Conservation (phyloP, 1,140 invertebrate genomes). For the Euura lappo region DNA sequence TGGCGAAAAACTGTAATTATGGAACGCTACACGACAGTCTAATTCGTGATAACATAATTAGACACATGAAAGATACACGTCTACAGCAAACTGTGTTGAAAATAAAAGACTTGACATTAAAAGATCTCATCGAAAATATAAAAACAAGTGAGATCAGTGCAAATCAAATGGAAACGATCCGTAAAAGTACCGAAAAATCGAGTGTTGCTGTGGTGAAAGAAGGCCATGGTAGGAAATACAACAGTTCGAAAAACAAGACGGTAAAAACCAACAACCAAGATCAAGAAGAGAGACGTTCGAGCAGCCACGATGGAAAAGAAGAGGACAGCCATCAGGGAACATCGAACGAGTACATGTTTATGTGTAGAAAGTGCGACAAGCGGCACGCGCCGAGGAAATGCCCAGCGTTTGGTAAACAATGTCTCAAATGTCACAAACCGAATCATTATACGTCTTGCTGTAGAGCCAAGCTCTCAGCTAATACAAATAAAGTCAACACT, state of each 20-base stretch:
- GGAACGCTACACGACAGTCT: slow-evolving; percentile 26
- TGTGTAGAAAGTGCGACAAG: slow-evolving; percentile 24
- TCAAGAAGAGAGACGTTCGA: too few species aligned
- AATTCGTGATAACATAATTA: slow-evolving; percentile 33
- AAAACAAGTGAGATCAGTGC: slow-evolving; percentile 18
- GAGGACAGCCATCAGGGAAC: background rate
- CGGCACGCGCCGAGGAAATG: slow-evolving; percentile 23
- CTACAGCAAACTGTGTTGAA: slow-evolving; percentile 41
- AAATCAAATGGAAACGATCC: too few species aligned
- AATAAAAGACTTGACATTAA: slow-evolving; percentile 35
- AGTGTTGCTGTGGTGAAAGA: slow-evolving; percentile 9
- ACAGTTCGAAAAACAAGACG: background rate
- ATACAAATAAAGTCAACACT: background rate
- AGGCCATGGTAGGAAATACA: background rate
- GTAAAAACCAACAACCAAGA: too few species aligned
- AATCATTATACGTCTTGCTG: slow-evolving; percentile 29
- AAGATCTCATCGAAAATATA: slow-evolving; percentile 37
- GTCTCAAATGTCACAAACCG: slow-evolving; percentile 19
- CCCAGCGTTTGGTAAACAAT: slow-evolving; percentile 32
- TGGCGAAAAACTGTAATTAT: slow-evolving; percentile 34
- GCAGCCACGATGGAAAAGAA: background rate
- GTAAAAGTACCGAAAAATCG: slow-evolving; percentile 30
- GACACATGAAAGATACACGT: slow-evolving; percentile 27
- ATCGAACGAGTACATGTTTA: slow-evolving; percentile 15
- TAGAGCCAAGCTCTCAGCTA: slow-evolving; percentile 3